These are phyloP conservation scores for Sebastes goodei DNA, from an alignment of 2,797 vertebrate species.

Conservation along the genomic window DNA sequence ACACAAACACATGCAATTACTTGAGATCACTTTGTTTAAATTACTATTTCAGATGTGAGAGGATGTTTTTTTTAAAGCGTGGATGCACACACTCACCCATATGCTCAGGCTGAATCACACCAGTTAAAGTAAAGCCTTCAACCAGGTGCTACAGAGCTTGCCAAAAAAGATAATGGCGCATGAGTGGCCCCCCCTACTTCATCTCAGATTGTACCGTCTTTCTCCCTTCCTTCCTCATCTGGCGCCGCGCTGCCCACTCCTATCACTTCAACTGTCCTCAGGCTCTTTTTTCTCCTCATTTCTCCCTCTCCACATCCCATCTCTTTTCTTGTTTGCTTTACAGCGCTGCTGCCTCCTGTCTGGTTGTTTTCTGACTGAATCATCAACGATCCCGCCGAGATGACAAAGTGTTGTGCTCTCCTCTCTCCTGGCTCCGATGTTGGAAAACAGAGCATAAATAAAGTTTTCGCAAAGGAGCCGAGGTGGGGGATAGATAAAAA, in stretches of 20 bases:
- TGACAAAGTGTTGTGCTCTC: constrained; percentile 49
- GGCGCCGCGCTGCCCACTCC: constrained; percentile 50
- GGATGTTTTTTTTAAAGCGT: neutral
- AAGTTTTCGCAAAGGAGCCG: constrained; percentile 39
- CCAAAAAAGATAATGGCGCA: constrained; percentile 31
- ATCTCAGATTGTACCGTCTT: constrained; percentile 26
- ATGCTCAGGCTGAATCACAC: neutral
- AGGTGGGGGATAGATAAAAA: constrained; percentile 49
- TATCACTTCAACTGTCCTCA: constrained; percentile 54
- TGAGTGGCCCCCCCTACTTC: constrained; percentile 11
- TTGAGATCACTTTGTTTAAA: neutral
- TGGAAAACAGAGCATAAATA: constrained; percentile 44
- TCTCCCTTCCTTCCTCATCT: constrained; percentile 25
- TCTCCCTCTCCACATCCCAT: constrained; percentile 39
- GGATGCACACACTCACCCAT: neutral
- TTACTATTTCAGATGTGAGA: neutral
- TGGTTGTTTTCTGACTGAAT: constrained; percentile 55
- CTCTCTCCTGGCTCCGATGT: constrained; percentile 39
- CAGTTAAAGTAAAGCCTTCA: constrained; percentile 15
- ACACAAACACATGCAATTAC: neutral
- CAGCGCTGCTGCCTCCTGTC: constrained; percentile 36
- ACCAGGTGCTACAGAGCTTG: constrained; percentile 14
- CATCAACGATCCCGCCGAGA: constrained; percentile 50
- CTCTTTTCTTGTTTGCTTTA: constrained; percentile 57
- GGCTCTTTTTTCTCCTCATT: constrained; percentile 52